Conservation (phyloP, 64 coral and sea anemone species). For the Pocillopora verrucosa region DNA sequence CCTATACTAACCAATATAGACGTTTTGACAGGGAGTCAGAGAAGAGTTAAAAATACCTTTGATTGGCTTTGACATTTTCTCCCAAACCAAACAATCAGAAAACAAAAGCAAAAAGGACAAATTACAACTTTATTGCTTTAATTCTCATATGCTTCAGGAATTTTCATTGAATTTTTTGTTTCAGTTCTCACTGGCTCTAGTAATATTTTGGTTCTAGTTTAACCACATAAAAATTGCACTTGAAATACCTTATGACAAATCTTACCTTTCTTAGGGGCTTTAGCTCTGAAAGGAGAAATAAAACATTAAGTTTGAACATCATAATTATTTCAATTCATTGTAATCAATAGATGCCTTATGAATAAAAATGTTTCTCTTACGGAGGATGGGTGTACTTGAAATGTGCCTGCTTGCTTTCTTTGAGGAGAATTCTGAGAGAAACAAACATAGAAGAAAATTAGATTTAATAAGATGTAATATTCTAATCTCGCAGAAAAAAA, state of each 20-base stretch:
- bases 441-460: background rate
- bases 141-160: no score
- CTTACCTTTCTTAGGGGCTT: constrained; percentile 27
- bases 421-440: constrained; percentile 80
- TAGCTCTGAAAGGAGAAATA: background rate
- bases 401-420: constrained; percentile 90
- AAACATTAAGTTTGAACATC: background rate
- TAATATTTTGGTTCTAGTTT: no score
- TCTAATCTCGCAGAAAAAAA: no score
- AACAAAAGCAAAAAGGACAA: no score
- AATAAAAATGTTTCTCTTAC: constrained; percentile 61
- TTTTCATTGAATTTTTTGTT: no score
- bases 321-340: background rate
- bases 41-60: no score
- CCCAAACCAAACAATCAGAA: no score
- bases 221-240: background rate
- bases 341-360: background rate
- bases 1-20: no score
- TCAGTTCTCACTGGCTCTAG: no score
- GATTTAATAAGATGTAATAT: background rate
- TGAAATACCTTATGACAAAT: background rate
- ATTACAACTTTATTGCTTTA: no score
- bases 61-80: no score
- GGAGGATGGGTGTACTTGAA: constrained; percentile 67
- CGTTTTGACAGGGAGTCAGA: no score